Base-by-base conservation (phyloP, 2,113 vertebrate species). In the Hyperopisus bebe region DNA sequence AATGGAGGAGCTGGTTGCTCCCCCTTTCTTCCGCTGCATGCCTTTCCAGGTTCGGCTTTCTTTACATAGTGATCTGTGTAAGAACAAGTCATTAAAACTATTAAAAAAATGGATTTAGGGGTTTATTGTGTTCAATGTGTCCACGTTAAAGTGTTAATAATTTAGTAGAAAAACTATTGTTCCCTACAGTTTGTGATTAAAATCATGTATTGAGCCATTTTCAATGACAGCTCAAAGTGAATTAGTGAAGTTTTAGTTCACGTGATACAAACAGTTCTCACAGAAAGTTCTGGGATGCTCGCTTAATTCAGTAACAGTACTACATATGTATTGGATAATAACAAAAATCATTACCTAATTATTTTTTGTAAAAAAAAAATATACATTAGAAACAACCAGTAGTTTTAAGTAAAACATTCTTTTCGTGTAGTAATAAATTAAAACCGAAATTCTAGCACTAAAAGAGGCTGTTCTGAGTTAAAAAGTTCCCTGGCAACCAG, bases 41-140 rank as follows among this genome's bases (percentile, higher is more conserved):
- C 55, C 31, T 17, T 96, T 96, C 86, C 91, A 94, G 95, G 96
- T 96, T 74, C 24, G 87, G 39, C 84, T 21, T 31, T 80, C 74
- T 39, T 11, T 80, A 17, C 13, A 77, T 27, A 80, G 42, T 27
- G 10, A 13, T 86, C 5, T 17, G 10, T 50, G 84, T 3, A 15
- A 48, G 19, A 27, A 48, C 85, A 62, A 62, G 3, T 62, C 24
- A 62, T n/a, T n/a, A 62, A 62, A n/a, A 62, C 24, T 62, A n/a
- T 62, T 62, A 0, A 3, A 9, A 62, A n/a, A n/a, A 9, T n/a
- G 55, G 55, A n/a, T n/a, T 62, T 62, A 62, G 55, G 55, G 21
- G 21, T n/a, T 9, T n/a, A 62, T n/a, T 62, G 7, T 62, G 55
- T 8, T 62, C 8, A 9, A 9, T n/a, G 9, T n/a, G 55, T 62